phyloP scores from a whole-genome alignment of 2,797 vertebrate species.

The Clarias laeviceps region DNA sequence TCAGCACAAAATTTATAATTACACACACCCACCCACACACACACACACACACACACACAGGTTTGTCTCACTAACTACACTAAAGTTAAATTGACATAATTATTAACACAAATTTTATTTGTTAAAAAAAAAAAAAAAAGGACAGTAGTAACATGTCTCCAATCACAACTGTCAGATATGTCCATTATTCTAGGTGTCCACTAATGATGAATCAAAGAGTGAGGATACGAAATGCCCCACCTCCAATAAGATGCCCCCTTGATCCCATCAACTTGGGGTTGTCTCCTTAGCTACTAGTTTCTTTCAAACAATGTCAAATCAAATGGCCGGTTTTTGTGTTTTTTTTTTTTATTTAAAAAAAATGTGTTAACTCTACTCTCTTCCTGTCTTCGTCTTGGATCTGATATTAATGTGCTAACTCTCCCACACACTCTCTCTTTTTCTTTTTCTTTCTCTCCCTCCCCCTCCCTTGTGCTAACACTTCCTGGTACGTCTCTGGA shows the following conservation, averaged over 20 bases:
- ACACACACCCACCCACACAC: constrained; percentile 24
- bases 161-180: neutral
- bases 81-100: neutral
- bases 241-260: neutral
- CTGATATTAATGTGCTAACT: too few relatives aligned
- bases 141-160: neutral
- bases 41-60: neutral
- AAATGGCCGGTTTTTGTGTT: too few relatives aligned
- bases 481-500: too few relatives aligned
- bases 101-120: neutral
- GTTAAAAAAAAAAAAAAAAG: neutral
- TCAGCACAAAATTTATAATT: constrained; percentile 51
- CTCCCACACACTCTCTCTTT: too few relatives aligned
- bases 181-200: neutral
- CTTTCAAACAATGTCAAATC: too few relatives aligned
- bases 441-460: too few relatives aligned
- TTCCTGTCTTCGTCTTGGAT: too few relatives aligned
- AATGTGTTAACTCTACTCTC: too few relatives aligned
- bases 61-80: neutral
- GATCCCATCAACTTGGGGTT: neutral
- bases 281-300: too few relatives aligned
- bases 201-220: neutral
- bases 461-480: too few relatives aligned
- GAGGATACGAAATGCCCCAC: neutral
- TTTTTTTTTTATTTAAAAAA: too few relatives aligned